Base-by-base conservation (phyloP, 2,113 vertebrate species). In the Pampusana beccarii region DNA sequence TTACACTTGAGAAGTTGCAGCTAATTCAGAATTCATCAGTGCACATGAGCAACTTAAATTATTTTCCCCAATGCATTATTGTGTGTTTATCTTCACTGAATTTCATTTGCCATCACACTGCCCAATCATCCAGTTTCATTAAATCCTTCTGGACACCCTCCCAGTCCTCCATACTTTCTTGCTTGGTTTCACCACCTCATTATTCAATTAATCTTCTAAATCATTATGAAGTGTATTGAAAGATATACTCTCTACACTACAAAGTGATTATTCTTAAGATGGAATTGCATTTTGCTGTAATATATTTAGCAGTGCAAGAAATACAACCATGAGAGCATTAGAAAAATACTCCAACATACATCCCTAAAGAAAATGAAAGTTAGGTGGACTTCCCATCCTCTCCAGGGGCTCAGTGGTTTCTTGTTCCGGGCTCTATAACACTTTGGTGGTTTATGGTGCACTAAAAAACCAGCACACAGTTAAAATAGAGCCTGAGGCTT, bases 11-110 rank as follows among this genome's bases (percentile, higher is more conserved):
- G 42, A 92, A 85, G 54, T 6, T 77, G 36, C 69, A 81, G 61
- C 60, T 92, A 82, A 81, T 93, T 94, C 57, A 57, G 50, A 95
- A 95, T 75, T 89, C 66, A 89, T 94, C 69, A 88, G 34, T 81
- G 48, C 64, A 84, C 65, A 93, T 20, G 5, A 88, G 28, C 34
- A 84, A 38, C 60, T 90, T 80, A 36, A 82, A 60, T 93, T 87
- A 73, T 86, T 94, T 73, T 8, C 56, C 40, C 31, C 42, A 67
- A 50, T 61, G 36, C 29, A 88, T 92, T 78, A 80, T 53, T 1
- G 0, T 65, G 33, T 87, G 42, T 77, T 92, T 91, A 80, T 88
- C 46, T 85, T 79, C 78, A 77, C 54, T 58, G 74, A 88, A 75
- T 92, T 85, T 90, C 29, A 50, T 82, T 96, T 91, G 65, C 65